Evolutionary conservation across 1,140 invertebrate species (phyloP).

Genomic region (Heliconius hermathena): DNA sequence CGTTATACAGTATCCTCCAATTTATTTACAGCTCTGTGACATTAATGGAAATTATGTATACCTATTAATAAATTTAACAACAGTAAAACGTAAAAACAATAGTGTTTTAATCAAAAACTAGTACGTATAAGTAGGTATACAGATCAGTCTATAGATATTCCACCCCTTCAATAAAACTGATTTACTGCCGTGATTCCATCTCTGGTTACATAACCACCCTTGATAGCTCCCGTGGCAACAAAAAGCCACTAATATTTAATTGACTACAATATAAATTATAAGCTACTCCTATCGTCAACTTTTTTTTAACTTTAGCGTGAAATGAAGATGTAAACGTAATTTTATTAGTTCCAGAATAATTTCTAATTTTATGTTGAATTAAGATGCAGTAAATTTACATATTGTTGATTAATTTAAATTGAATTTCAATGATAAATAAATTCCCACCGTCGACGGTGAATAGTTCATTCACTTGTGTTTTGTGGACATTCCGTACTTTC

Average conservation of each 20-base stretch:
- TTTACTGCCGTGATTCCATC: conserved; percentile 50
- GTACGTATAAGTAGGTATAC: conserved; percentile 6
- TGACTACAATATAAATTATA: conserved; percentile 24
- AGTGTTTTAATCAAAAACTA: background rate
- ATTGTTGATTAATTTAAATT: conserved; percentile 1
- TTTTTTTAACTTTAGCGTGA: background rate
- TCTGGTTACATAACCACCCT: conserved; percentile 53
- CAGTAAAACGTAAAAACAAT: background rate
- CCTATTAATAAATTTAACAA: too few relatives aligned
- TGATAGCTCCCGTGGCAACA: conserved; percentile 42
- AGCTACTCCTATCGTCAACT: background rate
- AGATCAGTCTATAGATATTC: conserved; percentile 39
- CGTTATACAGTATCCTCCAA: too few relatives aligned
- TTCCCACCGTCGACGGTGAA: background rate
- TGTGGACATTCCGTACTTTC: conserved; percentile 10
- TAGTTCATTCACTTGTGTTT: conserved; percentile 1
- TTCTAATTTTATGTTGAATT: background rate
- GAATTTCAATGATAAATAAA: conserved; percentile 6
- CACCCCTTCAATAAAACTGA: conserved; percentile 53
- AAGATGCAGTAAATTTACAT: conserved; percentile 2
- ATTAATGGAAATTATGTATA: too few relatives aligned
- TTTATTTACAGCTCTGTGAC: too few relatives aligned
- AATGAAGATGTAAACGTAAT: conserved; percentile 2
- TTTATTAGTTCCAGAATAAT: background rate
- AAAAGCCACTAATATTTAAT: conserved; percentile 31